These are phyloP conservation scores for Gadus macrocephalus DNA, from an alignment of 2,113 vertebrate species.

Conservation along the genomic window DNA sequence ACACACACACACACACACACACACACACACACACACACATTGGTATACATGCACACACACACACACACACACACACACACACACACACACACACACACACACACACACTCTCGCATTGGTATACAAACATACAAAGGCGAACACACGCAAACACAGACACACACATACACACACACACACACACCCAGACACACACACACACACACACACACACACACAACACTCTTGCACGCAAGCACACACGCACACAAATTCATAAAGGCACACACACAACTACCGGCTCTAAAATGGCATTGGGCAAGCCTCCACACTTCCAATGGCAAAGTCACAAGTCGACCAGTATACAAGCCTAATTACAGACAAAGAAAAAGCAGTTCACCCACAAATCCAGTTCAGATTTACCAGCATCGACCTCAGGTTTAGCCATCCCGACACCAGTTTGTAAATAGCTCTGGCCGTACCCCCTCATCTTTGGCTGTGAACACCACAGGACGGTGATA, in stretches of 20 bases:
- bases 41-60: too few relatives aligned
- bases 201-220: too few relatives aligned
- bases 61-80: too few relatives aligned
- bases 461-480: slow-evolving; percentile 12
- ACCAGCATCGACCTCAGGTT: slow-evolving; percentile 22
- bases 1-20: too few relatives aligned
- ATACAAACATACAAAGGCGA: too few relatives aligned
- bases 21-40: too few relatives aligned
- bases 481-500: slow-evolving; percentile 25
- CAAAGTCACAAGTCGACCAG: slow-evolving; percentile 9
- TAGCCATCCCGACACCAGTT: slow-evolving; percentile 28
- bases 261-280: background rate
- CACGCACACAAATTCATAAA: background rate
- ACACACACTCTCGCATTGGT: too few relatives aligned
- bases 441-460: slow-evolving; percentile 15
- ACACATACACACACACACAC: background rate
- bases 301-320: background rate
- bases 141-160: background rate
- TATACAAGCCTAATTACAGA: slow-evolving; percentile 55
- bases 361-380: slow-evolving; percentile 44
- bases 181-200: too few relatives aligned
- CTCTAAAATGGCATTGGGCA: background rate
- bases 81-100: too few relatives aligned
- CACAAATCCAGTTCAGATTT: slow-evolving; percentile 28
- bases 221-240: too few relatives aligned